These are phyloP conservation scores for Monopterus albus DNA, from an alignment of 2,113 vertebrate species.

Conservation along the genomic window DNA sequence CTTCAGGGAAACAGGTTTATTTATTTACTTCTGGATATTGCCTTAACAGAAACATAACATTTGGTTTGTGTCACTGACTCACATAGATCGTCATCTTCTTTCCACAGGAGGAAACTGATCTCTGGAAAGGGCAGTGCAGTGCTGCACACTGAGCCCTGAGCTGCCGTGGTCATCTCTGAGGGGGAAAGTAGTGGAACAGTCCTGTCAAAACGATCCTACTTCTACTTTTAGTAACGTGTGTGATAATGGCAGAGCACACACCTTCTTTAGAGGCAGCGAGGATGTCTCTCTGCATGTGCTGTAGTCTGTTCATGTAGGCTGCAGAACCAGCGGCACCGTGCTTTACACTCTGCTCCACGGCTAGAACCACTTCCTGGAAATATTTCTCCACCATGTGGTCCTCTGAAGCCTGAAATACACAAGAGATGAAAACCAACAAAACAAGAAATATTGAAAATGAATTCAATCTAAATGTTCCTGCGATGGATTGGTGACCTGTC, in stretches of 20 bases:
- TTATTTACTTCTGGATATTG: neutral
- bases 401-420: constrained; percentile 73
- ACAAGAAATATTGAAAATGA: too few relatives aligned
- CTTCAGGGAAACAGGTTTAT: constrained; percentile 65
- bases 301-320: constrained; percentile 50
- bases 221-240: neutral
- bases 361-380: constrained; percentile 71
- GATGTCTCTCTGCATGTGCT: constrained; percentile 60
- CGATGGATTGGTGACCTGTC: too few relatives aligned
- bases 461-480: too few relatives aligned
- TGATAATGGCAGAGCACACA: neutral
- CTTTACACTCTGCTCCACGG: constrained; percentile 56
- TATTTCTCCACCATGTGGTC: constrained; percentile 67
- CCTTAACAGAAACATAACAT: neutral
- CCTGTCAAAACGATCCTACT: neutral
- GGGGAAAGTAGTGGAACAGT: neutral
- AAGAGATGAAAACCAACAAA: neutral
- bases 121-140: constrained; percentile 82
- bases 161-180: neutral
- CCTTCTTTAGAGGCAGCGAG: constrained; percentile 42
- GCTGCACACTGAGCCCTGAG: neutral
- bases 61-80: constrained; percentile 56
- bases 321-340: constrained; percentile 24
- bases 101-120: constrained; percentile 89
- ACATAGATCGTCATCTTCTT: constrained; percentile 86